Evolutionary conservation across 2,888 invertebrate genomes (phyloP), one percentile per base, ranked within the genome.

Genomic region (Euphydryas editha): DNA sequence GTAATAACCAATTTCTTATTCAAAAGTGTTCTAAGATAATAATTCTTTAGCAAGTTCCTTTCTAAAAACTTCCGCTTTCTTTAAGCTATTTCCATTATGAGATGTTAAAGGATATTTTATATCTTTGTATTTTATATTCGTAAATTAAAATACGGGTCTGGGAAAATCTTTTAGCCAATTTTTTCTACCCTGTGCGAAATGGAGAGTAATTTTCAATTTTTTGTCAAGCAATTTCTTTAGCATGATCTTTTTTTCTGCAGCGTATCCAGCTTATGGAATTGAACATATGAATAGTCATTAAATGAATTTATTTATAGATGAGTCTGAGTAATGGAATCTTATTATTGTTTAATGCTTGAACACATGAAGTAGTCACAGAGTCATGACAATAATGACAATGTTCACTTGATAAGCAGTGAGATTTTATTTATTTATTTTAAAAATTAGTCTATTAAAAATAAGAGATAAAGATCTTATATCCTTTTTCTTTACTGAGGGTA

Each of bases 321-420:
- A n/a, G n/a, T n/a, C n/a, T n/a, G n/a, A n/a, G n/a, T n/a, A n/a
- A n/a, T n/a, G n/a, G n/a, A n/a, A n/a, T n/a, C n/a, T n/a, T n/a
- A n/a, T n/a, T n/a, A n/a, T n/a, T n/a, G n/a, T n/a, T n/a, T n/a
- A n/a, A n/a, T n/a, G n/a, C n/a, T n/a, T n/a, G 20, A 13, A 13
- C 20, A 36, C 42, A 44, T 44, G 64, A 46, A 60, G 49, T 11
- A 55, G 49, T 57, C 61, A 47, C 47, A 51, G 69, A 75, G 74
- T 74, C 75, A 75, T 77, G 18, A 8, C 21, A 42, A 82, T 82
- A 78, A 82, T 76, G 80, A 78, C 79, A 78, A 74, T 77, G 72
- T 78, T 78, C 71, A 71, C 68, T 57, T 76, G 78, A 81, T 81
- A 81, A 80, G 73, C 73, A 78, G 76, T 30, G 24, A 51, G 18